Base-by-base conservation (phyloP, 2,888 invertebrate genomes). In the Branchellion lobata region DNA sequence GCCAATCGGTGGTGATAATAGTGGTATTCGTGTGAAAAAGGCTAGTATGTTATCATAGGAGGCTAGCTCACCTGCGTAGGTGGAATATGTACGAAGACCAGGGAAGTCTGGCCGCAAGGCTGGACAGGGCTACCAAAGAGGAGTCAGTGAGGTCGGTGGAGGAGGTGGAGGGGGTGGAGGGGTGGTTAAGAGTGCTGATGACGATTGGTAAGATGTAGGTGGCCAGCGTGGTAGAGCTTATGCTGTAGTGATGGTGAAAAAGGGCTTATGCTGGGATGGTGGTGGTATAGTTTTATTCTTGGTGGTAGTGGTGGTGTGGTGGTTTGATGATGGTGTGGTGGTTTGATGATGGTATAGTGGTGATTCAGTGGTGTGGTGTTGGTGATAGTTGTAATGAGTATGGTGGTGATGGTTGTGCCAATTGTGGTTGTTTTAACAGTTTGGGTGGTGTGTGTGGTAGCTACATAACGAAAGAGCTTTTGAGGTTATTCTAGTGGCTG, bases 71-170 rank as follows among this genome's bases (percentile, higher is more conserved):
- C 92, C 93, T 33, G 5, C 34, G 57, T 1, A 98, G 88, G 51
- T 95, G 90, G 0, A 92, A 90, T 85, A 94, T 92, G 84, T 97
- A 97, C 81, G 93, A 92, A 84, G 92, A 91, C 97, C 97, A 97
- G 0, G 95, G 93, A 51, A 96, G 88, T 73, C 93, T 88, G 83
- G 90, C 90, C 84, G 94, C 93, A 78, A 93, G 91, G 0, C 91
- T 91, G 11, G 73, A 92, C 8, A 96, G 88, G 0, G 92, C 91
- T 86, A 94, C 93, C 81, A 95, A 92, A 0, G 94, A 92, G 0
- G 93, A 92, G 85, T 95, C 95, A 71, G 95, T 89, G 0, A 96
- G 88, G 40, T 84, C 84, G 18, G 84, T 81, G 47, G 94, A 93
- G 80, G 91, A 91, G 0, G 90, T 88, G 85, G 92, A 94, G 84